phyloP scores from a whole-genome alignment of 1,140 invertebrate species.

The Arctopsyche grandis region DNA sequence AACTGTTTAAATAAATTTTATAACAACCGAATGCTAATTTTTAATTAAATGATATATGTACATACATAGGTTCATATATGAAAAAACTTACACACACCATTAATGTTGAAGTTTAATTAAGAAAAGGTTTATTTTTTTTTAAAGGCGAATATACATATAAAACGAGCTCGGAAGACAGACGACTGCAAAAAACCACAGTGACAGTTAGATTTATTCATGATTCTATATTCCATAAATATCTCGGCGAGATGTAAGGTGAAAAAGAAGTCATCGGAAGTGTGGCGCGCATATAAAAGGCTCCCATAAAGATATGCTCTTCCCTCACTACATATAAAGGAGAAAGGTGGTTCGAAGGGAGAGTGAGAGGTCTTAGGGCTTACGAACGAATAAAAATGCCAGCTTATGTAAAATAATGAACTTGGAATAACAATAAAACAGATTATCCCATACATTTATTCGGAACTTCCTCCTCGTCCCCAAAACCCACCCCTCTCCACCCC shows the following conservation, averaged over 20 bases:
- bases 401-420: slow-evolving; percentile 36
- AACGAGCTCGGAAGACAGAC: not conserved
- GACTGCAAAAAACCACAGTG: slow-evolving; percentile 13
- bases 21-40: no score
- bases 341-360: not conserved
- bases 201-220: slow-evolving; percentile 37
- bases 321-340: not conserved
- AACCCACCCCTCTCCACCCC: not conserved
- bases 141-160: no score
- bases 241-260: slow-evolving; percentile 23
- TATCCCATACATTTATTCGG: slow-evolving; percentile 32
- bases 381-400: slow-evolving; percentile 37
- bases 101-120: no score
- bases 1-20: no score
- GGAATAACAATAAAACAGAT: slow-evolving; percentile 39
- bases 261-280: slow-evolving; percentile 25
- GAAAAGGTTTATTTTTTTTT: no score
- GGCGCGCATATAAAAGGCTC: not conserved
- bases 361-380: slow-evolving; percentile 6
- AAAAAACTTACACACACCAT: no score
- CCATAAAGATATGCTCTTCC: not conserved
- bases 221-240: slow-evolving; percentile 31
- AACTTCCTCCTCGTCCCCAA: not conserved
- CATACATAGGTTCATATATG: no score
- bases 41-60: no score